phyloP scores from a whole-genome alignment of 2,888 invertebrate genomes.

The Hedya salicella region DNA sequence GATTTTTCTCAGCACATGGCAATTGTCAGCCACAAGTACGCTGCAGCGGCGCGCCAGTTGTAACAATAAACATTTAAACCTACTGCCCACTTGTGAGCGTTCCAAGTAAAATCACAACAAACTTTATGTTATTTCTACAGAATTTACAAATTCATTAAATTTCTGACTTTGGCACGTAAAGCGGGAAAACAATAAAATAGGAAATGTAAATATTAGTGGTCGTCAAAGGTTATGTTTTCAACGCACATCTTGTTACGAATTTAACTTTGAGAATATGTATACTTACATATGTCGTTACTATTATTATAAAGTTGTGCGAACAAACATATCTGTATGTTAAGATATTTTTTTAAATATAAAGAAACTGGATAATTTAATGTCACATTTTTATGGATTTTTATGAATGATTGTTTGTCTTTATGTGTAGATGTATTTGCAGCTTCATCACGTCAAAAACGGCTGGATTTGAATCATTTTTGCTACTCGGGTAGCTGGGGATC shows the following conservation, averaged over 20 bases:
- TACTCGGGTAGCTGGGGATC: too few species aligned
- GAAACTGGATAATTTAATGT: too few species aligned
- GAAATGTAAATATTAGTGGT: constrained; percentile 38
- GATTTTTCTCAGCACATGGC: constrained; percentile 50
- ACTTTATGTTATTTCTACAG: constrained; percentile 27
- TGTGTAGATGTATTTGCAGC: too few species aligned
- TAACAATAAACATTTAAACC: constrained; percentile 64
- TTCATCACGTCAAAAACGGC: too few species aligned
- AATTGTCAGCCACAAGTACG: constrained; percentile 56
- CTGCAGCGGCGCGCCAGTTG: constrained; percentile 55
- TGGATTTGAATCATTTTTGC: too few species aligned
- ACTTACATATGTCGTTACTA: too few species aligned
- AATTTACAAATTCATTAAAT: constrained; percentile 34
- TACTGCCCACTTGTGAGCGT: constrained; percentile 53
- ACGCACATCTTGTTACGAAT: constrained; percentile 18
- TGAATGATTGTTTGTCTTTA: too few species aligned
- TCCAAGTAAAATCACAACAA: constrained; percentile 46
- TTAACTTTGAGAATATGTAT: constrained; percentile 17
- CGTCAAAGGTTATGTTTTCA: constrained; percentile 36
- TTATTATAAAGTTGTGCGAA: too few species aligned
- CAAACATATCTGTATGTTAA: too few species aligned
- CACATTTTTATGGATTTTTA: too few species aligned
- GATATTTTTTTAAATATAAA: too few species aligned
- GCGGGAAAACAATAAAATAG: constrained; percentile 37
- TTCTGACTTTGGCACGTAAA: constrained; percentile 29